A percentile compares a stretch with the other conserved stretches of the same genome.
phyloP scores from a whole-genome alignment of 1,140 invertebrate genomes.

The Drosophila lacteicornis region DNA sequence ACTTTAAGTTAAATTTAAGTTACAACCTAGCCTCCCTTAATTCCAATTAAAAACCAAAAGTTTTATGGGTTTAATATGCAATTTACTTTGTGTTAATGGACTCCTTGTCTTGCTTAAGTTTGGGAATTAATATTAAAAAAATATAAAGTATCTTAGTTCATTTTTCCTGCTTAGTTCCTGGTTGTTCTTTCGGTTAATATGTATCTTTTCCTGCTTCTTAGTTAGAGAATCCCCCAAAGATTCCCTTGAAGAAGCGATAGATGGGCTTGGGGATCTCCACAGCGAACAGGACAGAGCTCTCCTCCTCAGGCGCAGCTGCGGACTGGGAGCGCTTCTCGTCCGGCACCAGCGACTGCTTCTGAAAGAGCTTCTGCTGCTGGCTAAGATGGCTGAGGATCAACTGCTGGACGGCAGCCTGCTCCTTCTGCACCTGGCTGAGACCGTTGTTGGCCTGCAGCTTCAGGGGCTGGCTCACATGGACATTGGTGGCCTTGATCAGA shows the following conservation, averaged over 20 bases:
- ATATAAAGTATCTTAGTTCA: conserved; percentile 7
- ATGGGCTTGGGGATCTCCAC: conserved; percentile 72
- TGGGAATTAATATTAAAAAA: not conserved
- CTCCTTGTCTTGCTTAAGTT: conserved; percentile 3
- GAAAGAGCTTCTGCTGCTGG: conserved; percentile 22
- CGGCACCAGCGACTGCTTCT: conserved; percentile 20
- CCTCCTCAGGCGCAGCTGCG: conserved; percentile 21
- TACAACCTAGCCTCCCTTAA: too few species aligned
- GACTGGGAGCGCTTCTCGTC: conserved; percentile 45
- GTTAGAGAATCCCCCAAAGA: conserved; percentile 64
- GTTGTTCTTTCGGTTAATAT: not conserved
- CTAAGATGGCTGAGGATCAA: conserved; percentile 21
- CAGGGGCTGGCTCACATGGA: conserved; percentile 29
- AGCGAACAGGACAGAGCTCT: conserved; percentile 62
- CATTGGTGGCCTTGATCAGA: conserved; percentile 35
- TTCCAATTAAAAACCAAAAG: not conserved
- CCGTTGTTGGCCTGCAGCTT: conserved; percentile 24
- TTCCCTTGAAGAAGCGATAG: conserved; percentile 68
- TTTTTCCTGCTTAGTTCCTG: conserved; percentile 1
- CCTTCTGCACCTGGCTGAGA: conserved; percentile 16
- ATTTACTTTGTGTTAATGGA: conserved; percentile 5
- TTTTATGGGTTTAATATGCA: conserved; percentile 5
- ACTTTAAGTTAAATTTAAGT: not conserved
- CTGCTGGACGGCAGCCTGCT: conserved; percentile 32
- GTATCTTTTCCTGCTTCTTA: not conserved